Evolutionary conservation across 2,797 vertebrate species (phyloP).

Genomic region (Melopsittacus undulatus): DNA sequence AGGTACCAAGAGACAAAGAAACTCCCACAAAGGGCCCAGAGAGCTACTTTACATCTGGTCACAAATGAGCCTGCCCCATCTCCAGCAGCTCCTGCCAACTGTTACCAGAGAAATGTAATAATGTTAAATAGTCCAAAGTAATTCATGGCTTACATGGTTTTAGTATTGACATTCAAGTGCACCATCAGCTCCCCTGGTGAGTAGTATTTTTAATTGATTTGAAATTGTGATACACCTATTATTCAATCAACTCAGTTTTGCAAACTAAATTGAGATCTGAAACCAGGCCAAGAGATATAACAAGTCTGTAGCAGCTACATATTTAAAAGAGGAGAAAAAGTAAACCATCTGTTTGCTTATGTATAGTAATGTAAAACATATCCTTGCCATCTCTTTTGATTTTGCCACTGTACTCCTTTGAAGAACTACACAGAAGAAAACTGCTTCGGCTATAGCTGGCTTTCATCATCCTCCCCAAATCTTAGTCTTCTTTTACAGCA

Average conservation of each 20-base stretch:
- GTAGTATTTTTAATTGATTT: neutral
- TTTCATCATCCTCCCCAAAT: slow-evolving; percentile 19
- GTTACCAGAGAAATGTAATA: neutral
- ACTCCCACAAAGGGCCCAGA: neutral
- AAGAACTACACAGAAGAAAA: slow-evolving; percentile 30
- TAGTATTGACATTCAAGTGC: slow-evolving; percentile 24
- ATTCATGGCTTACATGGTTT: neutral
- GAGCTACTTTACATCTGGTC: neutral
- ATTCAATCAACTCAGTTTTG: slow-evolving; percentile 39
- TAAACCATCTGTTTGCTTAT: slow-evolving; percentile 58
- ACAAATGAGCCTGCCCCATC: neutral
- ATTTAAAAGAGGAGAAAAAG: slow-evolving; percentile 42
- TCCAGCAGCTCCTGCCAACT: neutral
- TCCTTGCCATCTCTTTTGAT: slow-evolving; percentile 37
- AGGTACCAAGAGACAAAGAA: neutral
- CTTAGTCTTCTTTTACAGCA: slow-evolving; percentile 9
- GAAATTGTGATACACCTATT: slow-evolving; percentile 32
- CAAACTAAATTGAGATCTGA: slow-evolving; percentile 44
- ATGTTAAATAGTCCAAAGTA: neutral
- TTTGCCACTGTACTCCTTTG: slow-evolving; percentile 28
- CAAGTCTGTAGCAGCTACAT: slow-evolving; percentile 29
- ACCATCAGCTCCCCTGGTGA: neutral
- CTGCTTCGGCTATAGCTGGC: neutral
- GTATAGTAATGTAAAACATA: slow-evolving; percentile 4
- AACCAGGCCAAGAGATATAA: slow-evolving; percentile 50